Evolutionary conservation across 2,888 invertebrate genomes (phyloP), one percentile per base, ranked within the genome.

Genomic region (Nebria brevicollis): DNA sequence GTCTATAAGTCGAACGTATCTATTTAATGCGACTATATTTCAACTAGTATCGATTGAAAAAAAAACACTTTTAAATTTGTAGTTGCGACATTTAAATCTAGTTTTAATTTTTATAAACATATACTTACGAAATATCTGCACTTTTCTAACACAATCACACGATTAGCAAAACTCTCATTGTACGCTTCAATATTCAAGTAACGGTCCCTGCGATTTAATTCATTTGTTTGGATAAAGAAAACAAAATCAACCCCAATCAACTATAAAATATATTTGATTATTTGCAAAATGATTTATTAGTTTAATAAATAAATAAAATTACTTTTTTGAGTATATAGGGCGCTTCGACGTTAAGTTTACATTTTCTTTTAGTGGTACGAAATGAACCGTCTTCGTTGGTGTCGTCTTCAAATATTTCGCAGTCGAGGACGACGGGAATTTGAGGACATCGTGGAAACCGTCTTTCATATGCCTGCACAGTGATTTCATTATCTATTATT

Each of bases 241-340:
- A 98, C 94, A 89, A 93, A 94, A 88, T 98, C 98, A 41, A 98
- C 97, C 79, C 97, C 97, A 86, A 97, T 96, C 87, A 98, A 94
- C 96, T 96, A 90, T 25, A 88, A 87, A 79, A 83, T 80, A 83
- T 82, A 83, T 26, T 15, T 11, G 25, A 34, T 25, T 66, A 13
- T 41, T 76, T 76, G 2, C 34, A 34, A 34, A 34, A 34, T 34
- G 5, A 34, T 34, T 34, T 34, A 74, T 15, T 42, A 25, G 13
- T 25, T 72, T 72, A 41, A 70, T 81, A 82, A 82, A 75, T 72
- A 20, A 20, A 20, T 1, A 1, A 25, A 65, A 75, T 64, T 87
- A 96, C 96, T 93, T 98, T 98, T 89, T 98, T 98, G 82, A 98
- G 92, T 77, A 98, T 90, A 89, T 98, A 98, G 0, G 98, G 98